Conservation (phyloP, 2,888 invertebrate genomes). For the Dynastes grantii region DNA sequence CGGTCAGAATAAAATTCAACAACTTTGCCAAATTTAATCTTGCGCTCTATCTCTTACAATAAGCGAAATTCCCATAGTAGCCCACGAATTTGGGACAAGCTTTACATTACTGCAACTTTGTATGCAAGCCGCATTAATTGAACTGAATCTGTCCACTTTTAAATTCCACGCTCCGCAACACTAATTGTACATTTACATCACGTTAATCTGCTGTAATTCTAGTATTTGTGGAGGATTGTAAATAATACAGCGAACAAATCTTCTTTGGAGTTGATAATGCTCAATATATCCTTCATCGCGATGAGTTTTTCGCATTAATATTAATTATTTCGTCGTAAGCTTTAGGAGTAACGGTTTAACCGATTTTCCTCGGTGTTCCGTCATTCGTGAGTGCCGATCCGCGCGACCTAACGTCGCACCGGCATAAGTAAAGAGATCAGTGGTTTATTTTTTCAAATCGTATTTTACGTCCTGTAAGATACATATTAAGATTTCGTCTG, state of each 20-base stretch:
- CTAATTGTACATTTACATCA: not conserved
- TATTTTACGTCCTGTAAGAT: conserved; percentile 35
- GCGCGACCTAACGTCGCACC: not conserved
- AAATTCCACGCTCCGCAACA: not conserved
- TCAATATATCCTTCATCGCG: conserved; percentile 4
- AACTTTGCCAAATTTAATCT: too few relatives aligned
- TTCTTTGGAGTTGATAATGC: not conserved
- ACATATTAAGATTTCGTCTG: conserved; percentile 42
- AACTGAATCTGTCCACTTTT: not conserved
- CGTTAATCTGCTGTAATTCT: conserved; percentile 20
- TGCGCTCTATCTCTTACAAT: too few relatives aligned
- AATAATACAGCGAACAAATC: conserved; percentile 12
- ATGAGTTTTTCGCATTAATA: conserved; percentile 31
- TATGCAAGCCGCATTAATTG: not conserved
- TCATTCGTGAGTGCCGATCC: conserved; percentile 11
- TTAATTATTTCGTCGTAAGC: conserved; percentile 21
- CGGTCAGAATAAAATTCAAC: too few relatives aligned
- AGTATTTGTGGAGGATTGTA: conserved; percentile 1
- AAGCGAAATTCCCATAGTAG: not conserved
- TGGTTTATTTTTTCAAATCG: conserved; percentile 15
- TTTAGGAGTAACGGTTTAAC: conserved; percentile 33
- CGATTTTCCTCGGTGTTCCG: conserved; percentile 32
- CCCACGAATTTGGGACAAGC: not conserved
- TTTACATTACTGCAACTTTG: too few relatives aligned
- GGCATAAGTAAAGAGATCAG: conserved; percentile 20